Conservation (phyloP, 2,888 invertebrate genomes). For the Lasioglossum marginatum region DNA sequence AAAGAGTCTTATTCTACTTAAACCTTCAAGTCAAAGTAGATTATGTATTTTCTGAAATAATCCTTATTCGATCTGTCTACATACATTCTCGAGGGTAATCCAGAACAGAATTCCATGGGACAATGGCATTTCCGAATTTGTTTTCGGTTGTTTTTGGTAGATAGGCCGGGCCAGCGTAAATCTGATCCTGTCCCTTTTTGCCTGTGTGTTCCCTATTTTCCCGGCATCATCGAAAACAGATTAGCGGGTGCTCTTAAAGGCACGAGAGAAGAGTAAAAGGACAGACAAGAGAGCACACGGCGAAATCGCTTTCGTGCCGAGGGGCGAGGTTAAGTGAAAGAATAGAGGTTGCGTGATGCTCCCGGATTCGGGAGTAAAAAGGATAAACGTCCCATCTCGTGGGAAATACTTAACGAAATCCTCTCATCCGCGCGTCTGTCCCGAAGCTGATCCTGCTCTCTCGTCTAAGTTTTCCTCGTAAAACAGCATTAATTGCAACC, state of each 20-base stretch:
- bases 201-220: background rate
- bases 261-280: constrained; percentile 42
- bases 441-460: constrained; percentile 51
- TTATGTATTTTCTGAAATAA: background rate
- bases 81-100: background rate
- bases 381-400: constrained; percentile 77
- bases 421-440: constrained; percentile 76
- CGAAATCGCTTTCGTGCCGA: constrained; percentile 57
- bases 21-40: background rate
- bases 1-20: background rate
- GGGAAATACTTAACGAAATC: constrained; percentile 77
- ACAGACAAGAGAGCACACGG: constrained; percentile 46
- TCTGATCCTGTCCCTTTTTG: background rate
- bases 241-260: constrained; percentile 54
- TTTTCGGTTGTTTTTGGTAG: background rate
- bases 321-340: constrained; percentile 71
- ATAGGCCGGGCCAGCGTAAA: background rate
- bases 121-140: background rate
- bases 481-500: constrained; percentile 66
- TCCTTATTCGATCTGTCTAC: background rate
- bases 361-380: constrained; percentile 65
- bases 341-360: constrained; percentile 70
- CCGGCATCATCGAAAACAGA: constrained; percentile 62
- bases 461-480: constrained; percentile 54
- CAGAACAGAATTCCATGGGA: background rate